phyloP scores from a whole-genome alignment of 2,797 vertebrate genomes.

The Oryzias sinensis region DNA sequence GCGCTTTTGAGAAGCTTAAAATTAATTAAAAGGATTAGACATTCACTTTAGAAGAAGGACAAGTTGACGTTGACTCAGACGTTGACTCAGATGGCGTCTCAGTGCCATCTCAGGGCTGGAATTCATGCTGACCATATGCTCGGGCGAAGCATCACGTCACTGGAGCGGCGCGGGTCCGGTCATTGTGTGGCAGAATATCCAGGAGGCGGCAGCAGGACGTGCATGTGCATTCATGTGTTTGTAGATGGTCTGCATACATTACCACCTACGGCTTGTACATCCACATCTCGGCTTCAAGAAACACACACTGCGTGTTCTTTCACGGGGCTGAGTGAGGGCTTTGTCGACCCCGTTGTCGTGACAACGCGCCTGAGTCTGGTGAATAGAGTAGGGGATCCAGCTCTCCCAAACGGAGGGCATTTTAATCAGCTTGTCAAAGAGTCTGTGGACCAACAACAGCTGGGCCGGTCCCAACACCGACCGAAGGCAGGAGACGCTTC shows the following conservation, averaged over 20 bases:
- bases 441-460: constrained; percentile 55
- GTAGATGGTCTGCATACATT: constrained; percentile 76
- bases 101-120: constrained; percentile 21
- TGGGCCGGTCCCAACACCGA: constrained; percentile 13
- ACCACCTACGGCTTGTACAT: constrained; percentile 71
- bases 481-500: constrained; percentile 21
- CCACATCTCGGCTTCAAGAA: constrained; percentile 41
- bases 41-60: constrained; percentile 22
- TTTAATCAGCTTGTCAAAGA: constrained; percentile 73
- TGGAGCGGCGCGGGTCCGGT: constrained; percentile 38
- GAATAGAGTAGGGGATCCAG: constrained; percentile 69
- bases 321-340: constrained; percentile 73
- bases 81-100: constrained; percentile 29
- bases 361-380: constrained; percentile 66
- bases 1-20: no score
- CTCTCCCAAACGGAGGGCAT: constrained; percentile 64
- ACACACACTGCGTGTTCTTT: constrained; percentile 66
- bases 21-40: no score
- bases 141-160: constrained; percentile 50
- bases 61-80: no score
- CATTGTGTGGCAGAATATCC: constrained; percentile 67
- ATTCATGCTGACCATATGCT: constrained; percentile 54
- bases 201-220: constrained; percentile 53
- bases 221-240: constrained; percentile 71
- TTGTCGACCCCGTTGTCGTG: constrained; percentile 80